Evolutionary conservation across 92 coral and sea anemone species (phyloP).

Genomic region (Zoanthus solanderi): DNA sequence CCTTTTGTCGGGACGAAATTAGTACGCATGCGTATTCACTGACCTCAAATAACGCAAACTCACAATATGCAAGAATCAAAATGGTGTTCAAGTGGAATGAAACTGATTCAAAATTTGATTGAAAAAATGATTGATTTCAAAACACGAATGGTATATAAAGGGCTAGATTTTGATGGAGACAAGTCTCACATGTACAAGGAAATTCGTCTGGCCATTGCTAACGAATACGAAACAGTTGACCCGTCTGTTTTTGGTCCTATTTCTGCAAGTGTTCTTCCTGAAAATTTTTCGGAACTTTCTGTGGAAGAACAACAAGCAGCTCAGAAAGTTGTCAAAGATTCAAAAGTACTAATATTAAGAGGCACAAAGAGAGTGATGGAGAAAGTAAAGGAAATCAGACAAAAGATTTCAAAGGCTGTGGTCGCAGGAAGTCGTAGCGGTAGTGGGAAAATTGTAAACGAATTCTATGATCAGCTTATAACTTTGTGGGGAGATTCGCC

Average conservation of each 20-base stretch:
- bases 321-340: conserved; percentile 44
- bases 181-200: neutral
- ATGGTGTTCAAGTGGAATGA: neutral
- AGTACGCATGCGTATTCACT: conserved; percentile 10
- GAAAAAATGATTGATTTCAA: neutral
- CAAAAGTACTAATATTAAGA: conserved; percentile 52
- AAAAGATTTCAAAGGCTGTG: conserved; percentile 61
- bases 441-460: conserved; percentile 64
- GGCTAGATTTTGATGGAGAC: neutral
- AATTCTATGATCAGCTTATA: conserved; percentile 58
- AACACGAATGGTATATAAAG: neutral
- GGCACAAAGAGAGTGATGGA: conserved; percentile 69
- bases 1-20: neutral
- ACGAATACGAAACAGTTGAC: conserved; percentile 3
- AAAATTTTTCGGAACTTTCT: conserved; percentile 42
- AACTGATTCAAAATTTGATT: neutral
- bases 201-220: neutral
- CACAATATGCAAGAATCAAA: neutral
- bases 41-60: conserved; percentile 11
- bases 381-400: conserved; percentile 61
- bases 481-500: conserved; percentile 62
- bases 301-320: conserved; percentile 52
- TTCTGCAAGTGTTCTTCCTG: conserved; percentile 16
- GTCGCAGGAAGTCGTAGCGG: conserved; percentile 64
- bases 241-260: conserved; percentile 56